phyloP scores from a whole-genome alignment of 2,797 vertebrate genomes.

The Denticeps clupeoides region DNA sequence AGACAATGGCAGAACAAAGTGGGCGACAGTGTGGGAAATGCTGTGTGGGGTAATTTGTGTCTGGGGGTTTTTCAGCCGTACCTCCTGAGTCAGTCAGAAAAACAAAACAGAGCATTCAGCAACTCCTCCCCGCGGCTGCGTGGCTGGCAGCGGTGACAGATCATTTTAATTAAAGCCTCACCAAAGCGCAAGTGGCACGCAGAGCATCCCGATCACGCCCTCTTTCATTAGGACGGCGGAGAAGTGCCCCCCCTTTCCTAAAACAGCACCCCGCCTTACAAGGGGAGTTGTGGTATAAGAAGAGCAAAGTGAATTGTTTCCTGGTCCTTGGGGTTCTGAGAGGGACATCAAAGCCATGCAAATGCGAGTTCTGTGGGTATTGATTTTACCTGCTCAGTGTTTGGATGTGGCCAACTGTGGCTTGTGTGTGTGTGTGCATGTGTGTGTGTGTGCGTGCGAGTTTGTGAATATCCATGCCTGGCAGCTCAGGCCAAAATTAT shows the following conservation, averaged over 20 bases:
- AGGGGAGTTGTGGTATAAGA: too few species aligned
- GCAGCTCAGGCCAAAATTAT: constrained; percentile 34
- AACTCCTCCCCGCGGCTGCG: background rate
- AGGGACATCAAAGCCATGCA: constrained; percentile 47
- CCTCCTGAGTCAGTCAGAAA: background rate
- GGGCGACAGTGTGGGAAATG: too few species aligned
- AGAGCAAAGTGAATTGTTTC: constrained; percentile 1
- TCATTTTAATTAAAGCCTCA: constrained; percentile 12
- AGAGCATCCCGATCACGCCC: background rate
- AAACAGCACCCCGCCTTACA: too few species aligned
- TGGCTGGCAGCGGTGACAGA: constrained; percentile 1
- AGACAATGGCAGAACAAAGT: too few species aligned
- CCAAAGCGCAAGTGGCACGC: constrained; percentile 1
- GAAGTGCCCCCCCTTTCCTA: too few species aligned
- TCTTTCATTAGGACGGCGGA: too few species aligned
- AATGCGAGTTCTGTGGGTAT: constrained; percentile 40
- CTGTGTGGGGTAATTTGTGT: too few species aligned
- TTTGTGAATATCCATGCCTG: constrained; percentile 4
- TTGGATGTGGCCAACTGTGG: constrained; percentile 1
- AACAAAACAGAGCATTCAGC: background rate
- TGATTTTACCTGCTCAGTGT: constrained; percentile 34
- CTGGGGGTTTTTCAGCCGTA: too few species aligned
- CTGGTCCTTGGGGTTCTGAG: constrained; percentile 19
- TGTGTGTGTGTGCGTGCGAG: background rate
- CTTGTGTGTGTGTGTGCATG: background rate